phyloP scores from a whole-genome alignment of 2,888 invertebrate species.

The Mesochorus sp. region DNA sequence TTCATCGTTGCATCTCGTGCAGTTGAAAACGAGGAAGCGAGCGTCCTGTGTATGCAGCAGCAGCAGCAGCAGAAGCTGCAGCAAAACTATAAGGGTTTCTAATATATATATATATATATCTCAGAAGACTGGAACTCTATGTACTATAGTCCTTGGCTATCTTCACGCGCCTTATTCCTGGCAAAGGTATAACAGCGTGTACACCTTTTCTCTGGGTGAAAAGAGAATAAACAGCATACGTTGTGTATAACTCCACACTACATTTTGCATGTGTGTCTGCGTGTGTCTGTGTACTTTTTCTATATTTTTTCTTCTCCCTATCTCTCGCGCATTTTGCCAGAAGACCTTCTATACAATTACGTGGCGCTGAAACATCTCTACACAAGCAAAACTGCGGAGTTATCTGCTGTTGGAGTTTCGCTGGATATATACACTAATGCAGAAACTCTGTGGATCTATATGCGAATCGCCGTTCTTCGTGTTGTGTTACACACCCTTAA shows the following conservation, averaged over 20 bases:
- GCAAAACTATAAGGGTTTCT: constrained; percentile 23
- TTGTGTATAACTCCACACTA: constrained; percentile 22
- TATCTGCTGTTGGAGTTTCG: constrained; percentile 31
- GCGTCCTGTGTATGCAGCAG: not conserved
- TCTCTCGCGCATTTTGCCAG: not conserved
- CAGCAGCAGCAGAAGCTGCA: not conserved
- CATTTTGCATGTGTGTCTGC: too few species aligned
- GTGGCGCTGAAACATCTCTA: constrained; percentile 46
- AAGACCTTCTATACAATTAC: constrained; percentile 54
- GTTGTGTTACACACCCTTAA: constrained; percentile 59
- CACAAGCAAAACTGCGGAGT: constrained; percentile 12
- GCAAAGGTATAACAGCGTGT: constrained; percentile 32
- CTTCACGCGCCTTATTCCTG: constrained; percentile 19
- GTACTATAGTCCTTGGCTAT: constrained; percentile 8
- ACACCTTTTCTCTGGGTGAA: constrained; percentile 32
- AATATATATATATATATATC: constrained; percentile 15
- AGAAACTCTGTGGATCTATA: not conserved
- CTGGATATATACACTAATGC: constrained; percentile 7
- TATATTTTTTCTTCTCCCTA: constrained; percentile 6
- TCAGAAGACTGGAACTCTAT: constrained; percentile 21
- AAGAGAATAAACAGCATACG: constrained; percentile 56
- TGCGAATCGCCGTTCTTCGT: constrained; percentile 20
- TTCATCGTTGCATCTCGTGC: constrained; percentile 19
- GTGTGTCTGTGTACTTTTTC: constrained; percentile 8
- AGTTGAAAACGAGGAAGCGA: constrained; percentile 22